Conservation (phyloP, 2,888 invertebrate genomes). For the Aphodius granarius region DNA sequence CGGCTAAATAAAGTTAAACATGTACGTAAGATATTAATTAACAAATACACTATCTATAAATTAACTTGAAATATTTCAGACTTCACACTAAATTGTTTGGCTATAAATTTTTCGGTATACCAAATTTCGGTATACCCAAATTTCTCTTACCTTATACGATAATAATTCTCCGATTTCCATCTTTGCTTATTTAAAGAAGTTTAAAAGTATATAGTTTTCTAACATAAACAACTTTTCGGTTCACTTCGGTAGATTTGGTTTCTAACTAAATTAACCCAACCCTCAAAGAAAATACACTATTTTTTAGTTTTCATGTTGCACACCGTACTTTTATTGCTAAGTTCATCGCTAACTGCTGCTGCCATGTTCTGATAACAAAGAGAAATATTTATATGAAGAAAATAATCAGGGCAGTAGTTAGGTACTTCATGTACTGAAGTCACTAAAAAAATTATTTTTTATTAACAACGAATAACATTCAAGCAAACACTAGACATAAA, state of each 20-base stretch:
- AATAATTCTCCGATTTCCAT: constrained; percentile 55
- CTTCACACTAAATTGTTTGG: too few relatives aligned
- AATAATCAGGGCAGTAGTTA: not conserved
- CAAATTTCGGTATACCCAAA: too few relatives aligned
- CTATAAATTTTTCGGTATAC: too few relatives aligned
- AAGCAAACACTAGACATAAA: too few relatives aligned
- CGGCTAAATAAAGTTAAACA: constrained; percentile 58
- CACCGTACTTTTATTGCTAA: not conserved
- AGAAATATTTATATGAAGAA: not conserved
- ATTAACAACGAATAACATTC: too few relatives aligned
- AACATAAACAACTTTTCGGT: not conserved
- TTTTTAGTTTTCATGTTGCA: not conserved
- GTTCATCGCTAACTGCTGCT: not conserved
- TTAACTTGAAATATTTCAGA: not conserved
- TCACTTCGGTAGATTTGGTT: not conserved
- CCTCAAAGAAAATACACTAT: too few relatives aligned
- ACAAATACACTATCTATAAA: too few relatives aligned
- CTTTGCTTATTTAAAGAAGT: not conserved
- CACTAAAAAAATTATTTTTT: too few relatives aligned
- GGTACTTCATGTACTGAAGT: too few relatives aligned
- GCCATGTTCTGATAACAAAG: not conserved
- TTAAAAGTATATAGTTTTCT: too few relatives aligned
- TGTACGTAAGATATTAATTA: not conserved
- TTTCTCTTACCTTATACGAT: constrained; percentile 51
- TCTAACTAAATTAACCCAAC: too few relatives aligned